Percentiles rank a stretch among this genome's conserved stretches.
Evolutionary conservation across 2,888 invertebrate species (phyloP).

Genomic region (Sesia bembeciformis): DNA sequence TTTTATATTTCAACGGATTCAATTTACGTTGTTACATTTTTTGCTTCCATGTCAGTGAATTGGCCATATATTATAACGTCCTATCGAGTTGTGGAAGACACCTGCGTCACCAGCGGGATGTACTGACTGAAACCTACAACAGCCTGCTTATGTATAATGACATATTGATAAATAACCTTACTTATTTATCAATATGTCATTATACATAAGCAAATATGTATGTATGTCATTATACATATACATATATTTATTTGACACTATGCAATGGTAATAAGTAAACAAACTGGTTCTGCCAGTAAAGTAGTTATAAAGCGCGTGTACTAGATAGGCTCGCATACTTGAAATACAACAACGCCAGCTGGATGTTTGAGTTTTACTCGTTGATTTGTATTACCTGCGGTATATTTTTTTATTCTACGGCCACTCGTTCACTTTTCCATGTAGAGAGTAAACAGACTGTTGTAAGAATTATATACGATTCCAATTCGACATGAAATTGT

Average conservation of each 20-base stretch:
- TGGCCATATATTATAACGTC: not conserved
- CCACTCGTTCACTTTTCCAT: not conserved
- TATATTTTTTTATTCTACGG: not conserved
- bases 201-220: no score
- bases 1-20: no score
- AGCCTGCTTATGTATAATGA: no score
- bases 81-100: conserved; percentile 11
- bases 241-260: conserved; percentile 11
- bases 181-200: no score
- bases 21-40: no score
- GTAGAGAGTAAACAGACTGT: not conserved
- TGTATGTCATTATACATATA: no score
- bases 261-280: conserved; percentile 5
- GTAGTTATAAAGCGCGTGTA: conserved; percentile 8
- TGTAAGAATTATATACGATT: no score
- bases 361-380: conserved; percentile 28
- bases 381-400: conserved; percentile 28
- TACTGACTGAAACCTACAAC: conserved; percentile 7
- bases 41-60: not conserved
- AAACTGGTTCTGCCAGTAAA: conserved; percentile 4
- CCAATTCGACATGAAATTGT: no score
- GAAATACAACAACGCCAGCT: conserved; percentile 45
- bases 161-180: no score
- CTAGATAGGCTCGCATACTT: conserved; percentile 40
- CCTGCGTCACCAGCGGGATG: conserved; percentile 12